Evolutionary conservation across 1,140 invertebrate species (phyloP).

Genomic region (Sminthurides bifidus): DNA sequence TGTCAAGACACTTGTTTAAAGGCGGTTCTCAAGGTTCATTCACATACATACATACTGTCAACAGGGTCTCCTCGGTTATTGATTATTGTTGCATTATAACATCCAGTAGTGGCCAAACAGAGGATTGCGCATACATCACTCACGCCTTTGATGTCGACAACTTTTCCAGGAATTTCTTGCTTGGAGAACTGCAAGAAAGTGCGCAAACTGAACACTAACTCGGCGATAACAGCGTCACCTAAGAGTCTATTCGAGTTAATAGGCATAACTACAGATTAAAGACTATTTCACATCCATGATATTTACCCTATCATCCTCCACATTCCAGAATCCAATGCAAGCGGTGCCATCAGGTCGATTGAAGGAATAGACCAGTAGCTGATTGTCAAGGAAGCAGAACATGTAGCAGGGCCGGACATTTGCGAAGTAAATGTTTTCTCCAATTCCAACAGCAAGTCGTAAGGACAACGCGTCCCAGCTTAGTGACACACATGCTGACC

Average conservation of each 20-base stretch:
- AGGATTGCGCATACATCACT: constrained; percentile 24
- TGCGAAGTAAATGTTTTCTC: constrained; percentile 94
- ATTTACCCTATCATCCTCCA: too few relatives aligned
- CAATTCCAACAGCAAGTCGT: constrained; percentile 79
- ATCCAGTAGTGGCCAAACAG: constrained; percentile 30
- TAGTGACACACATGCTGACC: constrained; percentile 62
- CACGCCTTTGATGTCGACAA: constrained; percentile 28
- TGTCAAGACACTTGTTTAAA: too few relatives aligned
- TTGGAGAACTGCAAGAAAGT: constrained; percentile 11
- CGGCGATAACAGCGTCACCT: too few relatives aligned
- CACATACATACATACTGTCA: constrained; percentile 50
- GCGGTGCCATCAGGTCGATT: constrained; percentile 14
- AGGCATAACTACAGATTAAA: too few relatives aligned
- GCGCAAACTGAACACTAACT: neutral
- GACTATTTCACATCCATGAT: too few relatives aligned
- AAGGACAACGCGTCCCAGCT: constrained; percentile 88
- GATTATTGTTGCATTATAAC: constrained; percentile 41
- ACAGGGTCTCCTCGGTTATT: constrained; percentile 80
- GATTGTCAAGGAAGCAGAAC: constrained; percentile 28
- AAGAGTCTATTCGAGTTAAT: too few relatives aligned
- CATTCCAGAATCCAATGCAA: constrained; percentile 28
- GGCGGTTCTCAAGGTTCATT: too few relatives aligned
- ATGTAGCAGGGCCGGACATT: constrained; percentile 90
- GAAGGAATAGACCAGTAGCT: constrained; percentile 20
- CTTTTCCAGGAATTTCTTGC: constrained; percentile 26